Conservation (phyloP, 1,140 invertebrate species). For the Conus betulinus region DNA sequence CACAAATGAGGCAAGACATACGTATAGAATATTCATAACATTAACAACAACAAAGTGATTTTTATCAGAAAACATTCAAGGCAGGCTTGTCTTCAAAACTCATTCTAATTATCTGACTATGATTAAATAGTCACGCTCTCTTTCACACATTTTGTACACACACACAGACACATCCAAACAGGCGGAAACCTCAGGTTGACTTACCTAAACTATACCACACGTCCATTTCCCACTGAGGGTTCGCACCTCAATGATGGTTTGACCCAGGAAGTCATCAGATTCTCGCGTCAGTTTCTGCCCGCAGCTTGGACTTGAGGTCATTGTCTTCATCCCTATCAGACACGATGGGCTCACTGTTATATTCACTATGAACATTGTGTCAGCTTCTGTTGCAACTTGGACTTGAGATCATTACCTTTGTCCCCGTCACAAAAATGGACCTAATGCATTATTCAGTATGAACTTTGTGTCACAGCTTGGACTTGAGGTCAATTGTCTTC, state of each 20-base stretch:
- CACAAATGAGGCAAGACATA: no score
- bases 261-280: slow-evolving; percentile 98
- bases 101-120: no score
- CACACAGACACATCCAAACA: neutral
- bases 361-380: neutral
- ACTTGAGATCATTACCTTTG: slow-evolving; percentile 99
- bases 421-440: slow-evolving; percentile 70
- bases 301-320: slow-evolving; percentile 97
- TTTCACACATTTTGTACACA: no score
- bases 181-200: slow-evolving; percentile 13
- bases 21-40: no score
- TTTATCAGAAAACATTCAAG: no score
- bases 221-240: slow-evolving; percentile 99
- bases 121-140: no score
- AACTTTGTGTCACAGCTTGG: slow-evolving; percentile 91
- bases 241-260: slow-evolving; percentile 99
- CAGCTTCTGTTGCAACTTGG: slow-evolving; percentile 82
- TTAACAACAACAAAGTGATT: no score
- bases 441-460: no score
- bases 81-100: no score
- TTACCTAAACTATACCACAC: slow-evolving; percentile 96
- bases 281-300: slow-evolving; percentile 98
- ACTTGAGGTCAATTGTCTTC: slow-evolving; percentile 99
- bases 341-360: neutral
- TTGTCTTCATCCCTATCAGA: slow-evolving; percentile 95